Conservation (phyloP, 2,113 vertebrate species). For the Ageneiosus marmoratus region DNA sequence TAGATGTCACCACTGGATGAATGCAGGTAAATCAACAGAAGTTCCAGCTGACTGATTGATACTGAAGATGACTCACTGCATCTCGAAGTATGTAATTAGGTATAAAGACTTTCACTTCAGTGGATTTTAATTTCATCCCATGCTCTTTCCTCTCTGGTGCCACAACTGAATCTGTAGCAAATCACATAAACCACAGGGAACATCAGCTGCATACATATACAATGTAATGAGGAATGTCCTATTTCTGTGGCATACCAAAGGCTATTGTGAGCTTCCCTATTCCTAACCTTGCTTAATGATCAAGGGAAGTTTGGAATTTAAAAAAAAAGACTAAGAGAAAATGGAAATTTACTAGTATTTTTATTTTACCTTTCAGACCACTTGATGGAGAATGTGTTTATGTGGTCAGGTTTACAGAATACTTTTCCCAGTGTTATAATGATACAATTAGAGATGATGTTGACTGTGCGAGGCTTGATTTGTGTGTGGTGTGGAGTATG, state of each 20-base stretch:
- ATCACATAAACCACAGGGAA: slow-evolving; percentile 9
- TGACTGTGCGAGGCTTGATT: slow-evolving; percentile 62
- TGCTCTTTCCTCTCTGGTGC: slow-evolving; percentile 3
- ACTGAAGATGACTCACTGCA: background rate
- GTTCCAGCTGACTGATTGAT: background rate
- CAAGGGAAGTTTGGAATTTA: slow-evolving; percentile 4
- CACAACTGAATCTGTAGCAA: slow-evolving; percentile 5
- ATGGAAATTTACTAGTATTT: background rate
- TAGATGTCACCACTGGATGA: background rate
- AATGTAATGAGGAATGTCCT: slow-evolving; percentile 47
- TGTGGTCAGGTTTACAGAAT: slow-evolving; percentile 40
- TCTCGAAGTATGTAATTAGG: background rate
- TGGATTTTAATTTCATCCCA: background rate
- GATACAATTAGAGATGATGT: slow-evolving; percentile 46
- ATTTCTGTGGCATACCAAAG: slow-evolving; percentile 41
- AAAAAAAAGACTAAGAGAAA: background rate
- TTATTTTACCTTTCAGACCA: slow-evolving; percentile 18
- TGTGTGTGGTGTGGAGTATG: slow-evolving; percentile 57
- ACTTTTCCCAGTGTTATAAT: slow-evolving; percentile 32
- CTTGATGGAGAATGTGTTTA: slow-evolving; percentile 30
- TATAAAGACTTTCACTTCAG: background rate
- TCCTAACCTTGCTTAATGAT: background rate
- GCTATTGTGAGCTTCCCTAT: slow-evolving; percentile 11
- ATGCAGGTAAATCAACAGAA: background rate
- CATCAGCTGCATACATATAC: slow-evolving; percentile 15